Evolutionary conservation across 2,113 vertebrate species (phyloP), one percentile per base, ranked within the genome.

Genomic region (Pardalotus punctatus): DNA sequence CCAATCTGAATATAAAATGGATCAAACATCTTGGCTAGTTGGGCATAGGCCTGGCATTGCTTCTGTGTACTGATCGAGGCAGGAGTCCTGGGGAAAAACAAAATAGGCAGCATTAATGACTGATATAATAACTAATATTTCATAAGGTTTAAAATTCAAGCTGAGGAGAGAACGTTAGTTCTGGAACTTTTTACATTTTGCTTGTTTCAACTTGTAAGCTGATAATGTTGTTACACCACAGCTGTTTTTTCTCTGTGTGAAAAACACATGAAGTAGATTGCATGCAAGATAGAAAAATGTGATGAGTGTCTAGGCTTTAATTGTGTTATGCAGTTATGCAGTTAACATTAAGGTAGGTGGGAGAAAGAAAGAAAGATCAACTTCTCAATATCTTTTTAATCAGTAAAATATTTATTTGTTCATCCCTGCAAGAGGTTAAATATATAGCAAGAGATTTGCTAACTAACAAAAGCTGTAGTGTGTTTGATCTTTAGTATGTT

Each of bases 361-460:
- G 48, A 67, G 76, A 83, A 88, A 58, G 78, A 67, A 86, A 57
- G 64, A 67, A 88, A 36, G 43, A 91, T 93, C 65, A 65, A n/a
- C 51, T 93, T 91, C 45, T 91, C 53, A 71, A 1, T 62, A 53
- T 72, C 64, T 72, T 97, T 95, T 92, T 60, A 84, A 88, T 88
- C 61, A 89, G 45, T 71, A 72, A 95, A 89, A 66, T 82, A 96
- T 93, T 91, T 87, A 33, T 79, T 88, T 56, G 13, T 70, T 84
- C 51, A 72, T 91, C 42, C 40, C 64, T 82, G 50, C 40, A 62
- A 69, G 62, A 79, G 33, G 25, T 42, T 70, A 47, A 74, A 70
- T 66, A 54, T 56, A 27, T 23, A 62, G 40, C 51, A 81, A 84
- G n/a, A 69, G 36, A 84, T 91, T 74, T 85, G 35, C 47, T 81